A percentile compares a stretch with the other conserved stretches of the same genome.
These are phyloP conservation scores for Campoletis raptor DNA, from an alignment of 2,888 invertebrate species.

Conservation along the genomic window DNA sequence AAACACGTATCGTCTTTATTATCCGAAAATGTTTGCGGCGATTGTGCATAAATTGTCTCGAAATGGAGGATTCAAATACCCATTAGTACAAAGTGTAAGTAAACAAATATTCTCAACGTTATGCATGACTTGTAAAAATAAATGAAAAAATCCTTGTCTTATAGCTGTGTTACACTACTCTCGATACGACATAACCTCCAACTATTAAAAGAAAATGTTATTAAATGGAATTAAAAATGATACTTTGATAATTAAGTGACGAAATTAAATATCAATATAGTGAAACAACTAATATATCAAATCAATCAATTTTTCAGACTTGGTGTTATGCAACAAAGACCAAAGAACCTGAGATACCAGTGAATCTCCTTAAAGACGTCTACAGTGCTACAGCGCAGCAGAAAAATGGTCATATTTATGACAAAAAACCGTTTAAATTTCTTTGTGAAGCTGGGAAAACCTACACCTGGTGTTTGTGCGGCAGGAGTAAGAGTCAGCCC, in stretches of 20 bases:
- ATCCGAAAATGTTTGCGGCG: constrained; percentile 37
- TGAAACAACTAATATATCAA: not conserved
- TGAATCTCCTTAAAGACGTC: constrained; percentile 87
- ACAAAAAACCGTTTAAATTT: constrained; percentile 95
- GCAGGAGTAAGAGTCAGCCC: constrained; percentile 96
- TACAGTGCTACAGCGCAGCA: constrained; percentile 88
- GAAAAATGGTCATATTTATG: constrained; percentile 92
- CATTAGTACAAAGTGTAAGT: constrained; percentile 50
- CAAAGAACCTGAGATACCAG: constrained; percentile 88
- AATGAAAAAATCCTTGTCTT: not conserved
- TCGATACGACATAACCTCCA: constrained; percentile 19
- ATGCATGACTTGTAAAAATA: not conserved
- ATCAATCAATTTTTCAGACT: constrained; percentile 23
- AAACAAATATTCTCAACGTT: not conserved
- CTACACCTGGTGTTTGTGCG: constrained; percentile 96
- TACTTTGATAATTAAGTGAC: not conserved
- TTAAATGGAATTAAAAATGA: not conserved
- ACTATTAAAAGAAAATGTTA: not conserved
- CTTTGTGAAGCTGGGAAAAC: constrained; percentile 88
- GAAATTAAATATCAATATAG: not conserved
- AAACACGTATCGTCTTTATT: not conserved
- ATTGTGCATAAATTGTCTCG: constrained; percentile 47
- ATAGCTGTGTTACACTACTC: no score
- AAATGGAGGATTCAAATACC: not conserved
- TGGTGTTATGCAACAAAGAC: constrained; percentile 63